These are phyloP conservation scores for Cephus rjabovi DNA, from an alignment of 2,888 invertebrate genomes.

Conservation along the genomic window DNA sequence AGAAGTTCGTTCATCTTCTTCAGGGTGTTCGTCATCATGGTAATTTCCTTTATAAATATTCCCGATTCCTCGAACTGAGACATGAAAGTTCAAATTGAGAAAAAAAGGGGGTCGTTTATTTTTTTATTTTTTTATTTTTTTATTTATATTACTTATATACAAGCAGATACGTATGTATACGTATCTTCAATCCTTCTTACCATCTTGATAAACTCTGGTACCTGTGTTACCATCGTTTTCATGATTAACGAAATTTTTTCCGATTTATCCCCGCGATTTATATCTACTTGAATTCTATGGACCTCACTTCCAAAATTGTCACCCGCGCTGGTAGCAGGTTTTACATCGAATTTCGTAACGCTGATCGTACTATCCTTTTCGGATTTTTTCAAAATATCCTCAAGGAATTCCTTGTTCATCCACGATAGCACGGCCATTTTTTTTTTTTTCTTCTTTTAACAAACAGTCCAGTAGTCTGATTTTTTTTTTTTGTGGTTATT, in stretches of 20 bases:
- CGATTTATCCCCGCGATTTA: constrained; percentile 27
- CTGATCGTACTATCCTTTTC: constrained; percentile 46
- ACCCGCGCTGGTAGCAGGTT: constrained; percentile 56
- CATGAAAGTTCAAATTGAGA: too few relatives aligned
- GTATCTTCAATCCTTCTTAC: constrained; percentile 60
- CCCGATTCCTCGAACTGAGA: constrained; percentile 41
- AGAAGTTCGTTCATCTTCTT: constrained; percentile 52
- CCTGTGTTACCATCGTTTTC: constrained; percentile 63
- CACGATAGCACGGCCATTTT: constrained; percentile 38
- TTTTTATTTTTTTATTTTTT: too few relatives aligned
- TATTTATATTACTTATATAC: too few relatives aligned
- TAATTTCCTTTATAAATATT: constrained; percentile 53
- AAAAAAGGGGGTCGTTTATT: too few relatives aligned
- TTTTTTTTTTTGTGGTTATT: too few relatives aligned
- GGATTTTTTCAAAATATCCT: constrained; percentile 47
- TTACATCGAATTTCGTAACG: constrained; percentile 45
- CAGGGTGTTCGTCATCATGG: constrained; percentile 54
- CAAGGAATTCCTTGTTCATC: constrained; percentile 48
- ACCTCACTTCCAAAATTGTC: constrained; percentile 63
- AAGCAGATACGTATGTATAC: constrained; percentile 43
- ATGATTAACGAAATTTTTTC: constrained; percentile 50
- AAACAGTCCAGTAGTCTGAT: too few relatives aligned
- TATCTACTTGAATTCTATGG: constrained; percentile 47
- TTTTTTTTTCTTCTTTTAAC: neutral
- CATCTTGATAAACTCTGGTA: constrained; percentile 52